These are phyloP conservation scores for Plecotus auritus DNA, from an alignment of 2,113 vertebrate species.

Conservation along the genomic window DNA sequence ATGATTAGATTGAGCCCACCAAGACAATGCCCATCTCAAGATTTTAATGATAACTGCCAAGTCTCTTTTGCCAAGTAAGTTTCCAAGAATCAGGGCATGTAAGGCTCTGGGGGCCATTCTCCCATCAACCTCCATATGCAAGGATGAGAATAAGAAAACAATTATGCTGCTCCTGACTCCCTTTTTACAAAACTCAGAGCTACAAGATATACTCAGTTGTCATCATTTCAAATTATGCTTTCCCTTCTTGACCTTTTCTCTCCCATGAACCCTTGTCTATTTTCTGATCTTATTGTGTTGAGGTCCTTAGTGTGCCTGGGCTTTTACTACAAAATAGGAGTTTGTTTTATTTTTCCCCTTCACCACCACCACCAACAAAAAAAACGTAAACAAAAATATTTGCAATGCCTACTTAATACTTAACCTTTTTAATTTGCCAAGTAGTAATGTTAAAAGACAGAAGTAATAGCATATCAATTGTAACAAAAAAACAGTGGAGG, in stretches of 20 bases:
- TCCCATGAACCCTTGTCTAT: neutral
- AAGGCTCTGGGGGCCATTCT: neutral
- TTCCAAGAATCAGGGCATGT: neutral
- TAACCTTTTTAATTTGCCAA: neutral
- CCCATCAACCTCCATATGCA: accelerated
- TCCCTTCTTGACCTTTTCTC: neutral
- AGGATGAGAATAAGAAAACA: neutral
- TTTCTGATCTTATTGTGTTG: neutral
- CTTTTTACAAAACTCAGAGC: neutral
- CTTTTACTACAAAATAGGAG: neutral
- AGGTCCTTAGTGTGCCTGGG: neutral
- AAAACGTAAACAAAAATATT: neutral
- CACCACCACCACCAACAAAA: neutral
- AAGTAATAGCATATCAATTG: neutral
- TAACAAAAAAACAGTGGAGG: neutral
- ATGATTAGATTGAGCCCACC: neutral
- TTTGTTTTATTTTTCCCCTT: neutral
- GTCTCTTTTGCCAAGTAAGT: neutral
- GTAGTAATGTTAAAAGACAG: neutral
- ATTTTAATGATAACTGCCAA: neutral
- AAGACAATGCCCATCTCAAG: neutral
- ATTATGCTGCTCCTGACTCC: neutral
- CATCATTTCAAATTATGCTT: neutral
- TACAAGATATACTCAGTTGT: neutral
- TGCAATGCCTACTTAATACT: neutral